phyloP scores from a whole-genome alignment of 1,140 invertebrate species.

The Zaprionus capensis region DNA sequence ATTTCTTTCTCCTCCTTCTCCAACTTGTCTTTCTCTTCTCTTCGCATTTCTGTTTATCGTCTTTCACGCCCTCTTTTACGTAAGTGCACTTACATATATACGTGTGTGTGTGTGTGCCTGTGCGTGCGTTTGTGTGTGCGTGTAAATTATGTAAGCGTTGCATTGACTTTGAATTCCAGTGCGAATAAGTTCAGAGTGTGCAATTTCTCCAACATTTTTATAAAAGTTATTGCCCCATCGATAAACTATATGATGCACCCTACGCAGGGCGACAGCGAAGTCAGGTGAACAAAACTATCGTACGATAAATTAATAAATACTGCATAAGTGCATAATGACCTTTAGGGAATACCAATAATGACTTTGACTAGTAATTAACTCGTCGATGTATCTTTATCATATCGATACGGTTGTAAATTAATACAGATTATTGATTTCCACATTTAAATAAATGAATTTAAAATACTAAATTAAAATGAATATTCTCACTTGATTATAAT shows the following conservation, averaged over 20 bases:
- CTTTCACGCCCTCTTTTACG: conserved; percentile 54
- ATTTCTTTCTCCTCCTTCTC: not conserved
- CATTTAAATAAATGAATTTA: not conserved
- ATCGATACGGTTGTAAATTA: not conserved
- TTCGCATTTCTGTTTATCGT: conserved; percentile 33
- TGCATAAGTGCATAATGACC: not conserved
- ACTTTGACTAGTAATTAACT: not conserved
- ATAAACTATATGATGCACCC: conserved; percentile 21
- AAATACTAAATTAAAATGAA: not conserved
- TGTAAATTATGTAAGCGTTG: conserved; percentile 67
- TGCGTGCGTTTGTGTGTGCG: conserved; percentile 4
- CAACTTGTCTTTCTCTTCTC: conserved; percentile 25
- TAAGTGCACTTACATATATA: conserved; percentile 39
- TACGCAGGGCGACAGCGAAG: conserved; percentile 26
- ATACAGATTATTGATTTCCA: not conserved
- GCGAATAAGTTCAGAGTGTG: conserved; percentile 60
- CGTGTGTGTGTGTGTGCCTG: conserved; percentile 2
- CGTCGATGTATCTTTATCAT: not conserved
- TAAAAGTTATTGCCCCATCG: conserved; percentile 32
- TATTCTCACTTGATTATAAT: not conserved
- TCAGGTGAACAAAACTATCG: not conserved
- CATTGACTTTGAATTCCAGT: conserved; percentile 73
- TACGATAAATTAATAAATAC: not conserved
- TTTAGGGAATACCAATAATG: conserved; percentile 1
- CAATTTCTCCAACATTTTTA: conserved; percentile 45